Evolutionary conservation across 2,888 invertebrate species (phyloP), one percentile per base, ranked within the genome.

Genomic region (Unio delphinus): DNA sequence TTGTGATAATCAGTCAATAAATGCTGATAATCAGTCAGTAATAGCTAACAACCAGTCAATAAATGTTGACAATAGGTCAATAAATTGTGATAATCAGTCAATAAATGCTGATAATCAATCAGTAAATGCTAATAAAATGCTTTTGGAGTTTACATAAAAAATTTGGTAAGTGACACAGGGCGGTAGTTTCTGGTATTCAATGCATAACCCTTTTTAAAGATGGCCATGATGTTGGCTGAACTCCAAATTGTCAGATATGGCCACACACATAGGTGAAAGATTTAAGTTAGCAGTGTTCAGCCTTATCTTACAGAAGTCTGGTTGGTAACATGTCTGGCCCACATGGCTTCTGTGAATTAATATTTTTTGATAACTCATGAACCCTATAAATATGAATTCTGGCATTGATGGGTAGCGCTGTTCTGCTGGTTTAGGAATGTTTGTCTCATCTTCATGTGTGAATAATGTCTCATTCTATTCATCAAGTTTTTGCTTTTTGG

Each of bases 261-360:
- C 63, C 20, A 28, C 11, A 20, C 54, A 15, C 0, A 20, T 54
- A n/a, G 30, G 34, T 1, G 23, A 7, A 63, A 55, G 26, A 63
- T 63, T 5, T 5, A 17, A 11, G 63, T 63, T 23, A 63, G 30
- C 26, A 54, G 55, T 15, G 55, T 7, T 62, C 62, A 23, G 62
- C 62, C 1, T 45, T 0, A 8, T 62, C 34, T 62, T 62, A n/a
- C 62, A 62, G 34, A 1, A 62, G 34, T 45, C 62, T 6, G 17
- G 63, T 28, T 17, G 55, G 63, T 23, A 63, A 28, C 26, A 55
- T 55, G 55, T 63, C 63, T 55, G 63, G 23, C 15, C 63, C 63
- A n/a, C 6, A 11, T 55, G 63, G 55, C 23, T 55, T 63, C 17
- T 63, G 54, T 23, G 55, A 54, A n/a, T 63, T 63, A 28, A 63